phyloP scores from a whole-genome alignment of 1,140 invertebrate species.

The Drosophila novamexicana region DNA sequence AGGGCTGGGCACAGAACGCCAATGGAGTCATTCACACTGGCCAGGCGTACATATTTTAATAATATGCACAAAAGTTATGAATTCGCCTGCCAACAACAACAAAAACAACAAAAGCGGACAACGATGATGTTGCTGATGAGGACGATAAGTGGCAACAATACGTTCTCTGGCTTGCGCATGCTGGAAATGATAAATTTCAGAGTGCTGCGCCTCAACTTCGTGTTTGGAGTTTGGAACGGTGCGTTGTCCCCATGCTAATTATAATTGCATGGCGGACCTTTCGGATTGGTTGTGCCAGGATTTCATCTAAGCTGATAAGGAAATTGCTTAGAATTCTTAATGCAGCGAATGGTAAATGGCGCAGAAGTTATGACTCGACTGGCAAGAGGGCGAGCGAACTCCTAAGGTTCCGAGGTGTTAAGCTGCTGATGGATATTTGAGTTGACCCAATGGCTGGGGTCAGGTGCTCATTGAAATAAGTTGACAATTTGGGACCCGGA shows the following conservation, averaged over 20 bases:
- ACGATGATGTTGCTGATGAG: not conserved
- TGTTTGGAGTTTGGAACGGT: constrained; percentile 39
- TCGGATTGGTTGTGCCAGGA: constrained; percentile 32
- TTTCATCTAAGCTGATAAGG: constrained; percentile 78
- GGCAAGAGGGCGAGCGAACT: not conserved
- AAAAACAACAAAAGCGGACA: not conserved
- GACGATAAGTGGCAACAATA: constrained; percentile 50
- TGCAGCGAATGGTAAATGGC: constrained; percentile 63
- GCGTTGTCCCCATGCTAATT: constrained; percentile 66
- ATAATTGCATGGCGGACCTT: constrained; percentile 63
- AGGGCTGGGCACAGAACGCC: constrained; percentile 22
- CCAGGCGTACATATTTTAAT: constrained; percentile 54
- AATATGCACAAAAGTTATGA: constrained; percentile 81
- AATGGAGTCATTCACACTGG: constrained; percentile 64
- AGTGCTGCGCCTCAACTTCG: constrained; percentile 16
- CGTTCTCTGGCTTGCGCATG: constrained; percentile 46
- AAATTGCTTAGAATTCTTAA: constrained; percentile 79
- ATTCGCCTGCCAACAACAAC: constrained; percentile 48
- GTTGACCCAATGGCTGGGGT: constrained; percentile 5
- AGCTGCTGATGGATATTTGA: constrained; percentile 64
- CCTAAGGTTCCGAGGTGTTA: constrained; percentile 57
- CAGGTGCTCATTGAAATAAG: constrained; percentile 40
- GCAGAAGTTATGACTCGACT: constrained; percentile 60
- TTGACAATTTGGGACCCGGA: constrained; percentile 17
- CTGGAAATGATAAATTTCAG: constrained; percentile 70